Base-by-base conservation (phyloP, 2,797 vertebrate species). In the Sebastes kiyomatsui region DNA sequence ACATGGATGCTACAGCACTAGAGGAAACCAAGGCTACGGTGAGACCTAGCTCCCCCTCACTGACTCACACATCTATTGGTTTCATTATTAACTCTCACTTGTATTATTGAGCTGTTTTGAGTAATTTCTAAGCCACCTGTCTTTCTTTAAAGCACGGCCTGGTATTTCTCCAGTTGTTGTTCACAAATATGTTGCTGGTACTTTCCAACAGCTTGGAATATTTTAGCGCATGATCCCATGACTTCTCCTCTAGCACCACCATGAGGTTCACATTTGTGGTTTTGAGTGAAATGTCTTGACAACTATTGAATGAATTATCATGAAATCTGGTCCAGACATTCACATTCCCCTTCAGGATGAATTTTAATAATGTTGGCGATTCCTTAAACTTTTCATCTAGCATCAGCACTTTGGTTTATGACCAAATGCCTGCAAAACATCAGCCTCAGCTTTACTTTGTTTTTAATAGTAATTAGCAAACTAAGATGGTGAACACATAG, bases 11-110 rank as follows among this genome's bases (percentile, higher is more conserved):
- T 77, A 88, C 92, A 82, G 91, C 91, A 80, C 89, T 95, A 86
- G 95, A 94, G 72, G 95, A 95, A 77, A 92, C 92, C 75, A 94
- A 94, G 86, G 92, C 91, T 65, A 90, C 92, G 75, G 95, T 96
- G 87, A 93, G 91, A 88, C 25, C 16, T 20, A 13, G 3, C 27
- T 64, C 20, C 13, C 7, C 23, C 1, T 77, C 7, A 23, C 1
- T 59, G 35, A 69, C 54, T 70, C 33, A 22, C 32, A 71, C 6
- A 77, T 38, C 2, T 59, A 14, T 55, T 42, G 54, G 23, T 75
- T 56, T 61, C 23, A 62, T 69, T n/a, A 66, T 42, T n/a, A 35
- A 4, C 23, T 27, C 6, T 32, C 11, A 32, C n/a, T 60, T 5
- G 46, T 32, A 20, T 22, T 56, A 8, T 72, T 67, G 7, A 67